Percentiles rank a stretch among this genome's conserved stretches.
These are phyloP conservation scores for Tinea semifulvella DNA, from an alignment of 2,888 invertebrate genomes.

Conservation along the genomic window DNA sequence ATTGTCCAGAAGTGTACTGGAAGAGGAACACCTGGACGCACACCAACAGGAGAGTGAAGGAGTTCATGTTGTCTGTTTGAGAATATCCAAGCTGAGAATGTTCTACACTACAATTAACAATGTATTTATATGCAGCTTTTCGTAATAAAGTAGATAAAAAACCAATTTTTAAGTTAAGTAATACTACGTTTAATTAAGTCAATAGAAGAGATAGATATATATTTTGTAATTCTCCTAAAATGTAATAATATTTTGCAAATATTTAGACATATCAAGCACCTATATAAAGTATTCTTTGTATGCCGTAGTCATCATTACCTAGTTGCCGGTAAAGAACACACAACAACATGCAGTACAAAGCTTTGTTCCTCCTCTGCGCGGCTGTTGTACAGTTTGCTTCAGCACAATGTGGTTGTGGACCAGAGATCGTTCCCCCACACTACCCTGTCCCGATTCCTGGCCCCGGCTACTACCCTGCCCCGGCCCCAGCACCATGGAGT, in stretches of 20 bases:
- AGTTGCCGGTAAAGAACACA: neutral
- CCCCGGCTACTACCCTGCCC: too few relatives aligned
- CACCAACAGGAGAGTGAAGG: slow-evolving; percentile 12
- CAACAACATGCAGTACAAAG: slow-evolving; percentile 8
- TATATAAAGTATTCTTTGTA: neutral
- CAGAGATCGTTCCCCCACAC: too few relatives aligned
- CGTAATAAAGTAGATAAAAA: neutral
- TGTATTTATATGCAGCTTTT: neutral
- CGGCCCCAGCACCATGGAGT: too few relatives aligned
- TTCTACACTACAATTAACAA: neutral
- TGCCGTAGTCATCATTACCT: neutral
- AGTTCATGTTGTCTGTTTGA: slow-evolving; percentile 11
- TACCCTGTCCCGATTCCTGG: too few relatives aligned
- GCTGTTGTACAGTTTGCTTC: neutral
- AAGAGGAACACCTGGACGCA: slow-evolving; percentile 9
- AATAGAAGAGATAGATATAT: neutral
- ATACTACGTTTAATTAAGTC: slow-evolving; percentile 1
- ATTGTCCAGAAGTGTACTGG: slow-evolving; percentile 6
- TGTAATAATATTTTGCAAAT: too few relatives aligned
- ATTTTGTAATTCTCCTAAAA: too few relatives aligned
- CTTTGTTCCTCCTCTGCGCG: neutral
- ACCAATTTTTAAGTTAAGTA: too few relatives aligned
- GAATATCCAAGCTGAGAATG: neutral
- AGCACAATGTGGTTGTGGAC: slow-evolving; percentile 8
- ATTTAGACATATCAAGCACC: too few relatives aligned